Evolutionary conservation across 2,888 invertebrate species (phyloP), one percentile per base, ranked within the genome.

Genomic region (Catotricha subobsoleta): DNA sequence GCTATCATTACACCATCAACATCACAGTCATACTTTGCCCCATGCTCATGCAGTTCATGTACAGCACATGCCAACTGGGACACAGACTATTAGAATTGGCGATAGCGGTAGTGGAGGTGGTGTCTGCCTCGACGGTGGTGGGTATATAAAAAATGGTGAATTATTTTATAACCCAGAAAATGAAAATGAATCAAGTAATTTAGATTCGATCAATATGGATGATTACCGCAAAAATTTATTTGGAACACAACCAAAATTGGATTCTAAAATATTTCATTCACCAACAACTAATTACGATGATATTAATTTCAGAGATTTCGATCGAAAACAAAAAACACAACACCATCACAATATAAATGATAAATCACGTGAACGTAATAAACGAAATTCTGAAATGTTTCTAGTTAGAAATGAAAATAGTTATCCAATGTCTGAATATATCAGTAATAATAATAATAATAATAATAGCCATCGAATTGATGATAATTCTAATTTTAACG

Each of bases 151-250:
- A 18, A 33, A n/a, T 15, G 40, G 36, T 25, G 40, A 36, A 21
- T 16, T 25, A 25, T 25, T 23, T n/a, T 23, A 40, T 16, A 30
- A 34, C 19, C 19, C 34, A 25, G 28, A 23, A 27, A 34, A 39
- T 19, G 44, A 37, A 19, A 33, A 39, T 29, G 40, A 41, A 5
- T 30, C 39, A 20, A 44, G 36, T 29, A 34, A 19, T 36, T 21
- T 29, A 20, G 29, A 29, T 29, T 34, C 41, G 19, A 35, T 41
- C 29, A 25, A 42, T 49, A 37, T 51, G 13, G 55, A 60, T 29
- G 62, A 61, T 46, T 60, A 61, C 47, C 56, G 60, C 16, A 57
- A 55, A 46, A 61, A 53, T 43, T 53, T 58, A 28, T 61, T 61
- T 45, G 58, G 56, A 23, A 55, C 52, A 1, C 27, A 56, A 31